A percentile compares a stretch with the other conserved stretches of the same genome.
Conservation (phyloP, 2,888 invertebrate genomes). For the Agriotes lineatus region DNA sequence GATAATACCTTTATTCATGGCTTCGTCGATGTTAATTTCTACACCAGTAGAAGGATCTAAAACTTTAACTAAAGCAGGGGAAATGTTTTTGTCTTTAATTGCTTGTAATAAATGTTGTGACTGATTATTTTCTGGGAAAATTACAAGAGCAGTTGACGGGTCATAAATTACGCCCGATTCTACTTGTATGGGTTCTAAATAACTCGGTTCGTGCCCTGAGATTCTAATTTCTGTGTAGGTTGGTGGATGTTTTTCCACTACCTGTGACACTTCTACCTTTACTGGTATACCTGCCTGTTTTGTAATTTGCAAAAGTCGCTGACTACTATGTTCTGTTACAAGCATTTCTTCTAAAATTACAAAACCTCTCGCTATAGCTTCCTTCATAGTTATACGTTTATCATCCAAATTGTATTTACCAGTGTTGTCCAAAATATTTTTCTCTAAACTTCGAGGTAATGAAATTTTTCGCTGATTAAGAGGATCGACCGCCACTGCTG, state of each 20-base stretch:
- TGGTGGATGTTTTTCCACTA: slow-evolving; percentile 66
- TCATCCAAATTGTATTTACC: slow-evolving; percentile 78
- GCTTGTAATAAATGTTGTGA: slow-evolving; percentile 82
- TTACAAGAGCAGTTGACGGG: slow-evolving; percentile 80
- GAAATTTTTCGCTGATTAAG: slow-evolving; percentile 77
- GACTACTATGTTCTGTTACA: slow-evolving; percentile 68
- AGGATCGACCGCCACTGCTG: slow-evolving; percentile 86
- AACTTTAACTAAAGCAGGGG: slow-evolving; percentile 76
- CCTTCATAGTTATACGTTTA: slow-evolving; percentile 76
- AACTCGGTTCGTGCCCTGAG: slow-evolving; percentile 64
- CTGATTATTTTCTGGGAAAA: slow-evolving; percentile 78
- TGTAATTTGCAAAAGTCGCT: slow-evolving; percentile 79
- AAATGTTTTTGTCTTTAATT: slow-evolving; percentile 80
- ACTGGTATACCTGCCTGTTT: slow-evolving; percentile 79
- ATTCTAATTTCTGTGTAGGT: slow-evolving; percentile 67
- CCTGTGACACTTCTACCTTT: slow-evolving; percentile 77
- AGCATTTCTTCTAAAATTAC: slow-evolving; percentile 73
- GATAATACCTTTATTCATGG: slow-evolving; percentile 80
- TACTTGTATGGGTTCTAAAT: slow-evolving; percentile 80
- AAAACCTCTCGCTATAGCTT: slow-evolving; percentile 77
- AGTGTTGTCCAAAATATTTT: slow-evolving; percentile 80
- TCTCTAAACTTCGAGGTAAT: slow-evolving; percentile 80
- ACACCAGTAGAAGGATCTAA: slow-evolving; percentile 78
- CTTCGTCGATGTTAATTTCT: slow-evolving; percentile 78
- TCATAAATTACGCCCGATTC: slow-evolving; percentile 82